Evolutionary conservation across 1,140 invertebrate genomes (phyloP), one percentile per base, ranked within the genome.

Genomic region (Procambarus clarkii): DNA sequence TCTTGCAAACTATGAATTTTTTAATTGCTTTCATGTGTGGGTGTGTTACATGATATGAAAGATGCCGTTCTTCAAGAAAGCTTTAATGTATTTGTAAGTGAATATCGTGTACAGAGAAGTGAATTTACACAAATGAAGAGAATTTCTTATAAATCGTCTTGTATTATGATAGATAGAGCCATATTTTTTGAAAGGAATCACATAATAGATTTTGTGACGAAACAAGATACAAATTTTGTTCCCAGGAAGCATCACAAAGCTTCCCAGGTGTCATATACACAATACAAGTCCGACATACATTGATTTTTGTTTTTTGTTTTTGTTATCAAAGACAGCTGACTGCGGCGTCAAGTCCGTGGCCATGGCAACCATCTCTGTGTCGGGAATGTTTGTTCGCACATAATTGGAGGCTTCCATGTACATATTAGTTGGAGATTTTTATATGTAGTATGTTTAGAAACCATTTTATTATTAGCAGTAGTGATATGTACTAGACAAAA

Each of bases 341-440:
- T 83, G 81, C 4, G 81, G 81, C 81, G 81, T 64, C 81, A 34
- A n/a, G 4, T 58, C 81, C 81, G 81, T 81, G 21, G 50, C 81
- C 79, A 34, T 58, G 79, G 79, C 24, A 2, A 64, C 81, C 54
- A 46, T 48, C 24, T 0, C 3, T 15, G 34, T 11, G 69, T 15
- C 69, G 69, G 69, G 69, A 74, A 74, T 74, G 24, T 34, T 34
- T 74, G 34, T 74, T 74, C 69, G 50, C 50, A 21, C 64, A 18
- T 74, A 74, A 34, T 74, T 83, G 81, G 81, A 83, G 81, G 81
- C 81, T 83, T 83, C 81, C 81, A 83, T 83, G 81, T 83, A 83
- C 81, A 83, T 83, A 83, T 83, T 83, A 83, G 81, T 64, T 58
- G 45, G 48, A 83, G 81, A 50, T 83, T 83, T 83, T 83, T 83